These are phyloP conservation scores for Drosophila kanapiae DNA, from an alignment of 1,140 invertebrate species.

Conservation along the genomic window DNA sequence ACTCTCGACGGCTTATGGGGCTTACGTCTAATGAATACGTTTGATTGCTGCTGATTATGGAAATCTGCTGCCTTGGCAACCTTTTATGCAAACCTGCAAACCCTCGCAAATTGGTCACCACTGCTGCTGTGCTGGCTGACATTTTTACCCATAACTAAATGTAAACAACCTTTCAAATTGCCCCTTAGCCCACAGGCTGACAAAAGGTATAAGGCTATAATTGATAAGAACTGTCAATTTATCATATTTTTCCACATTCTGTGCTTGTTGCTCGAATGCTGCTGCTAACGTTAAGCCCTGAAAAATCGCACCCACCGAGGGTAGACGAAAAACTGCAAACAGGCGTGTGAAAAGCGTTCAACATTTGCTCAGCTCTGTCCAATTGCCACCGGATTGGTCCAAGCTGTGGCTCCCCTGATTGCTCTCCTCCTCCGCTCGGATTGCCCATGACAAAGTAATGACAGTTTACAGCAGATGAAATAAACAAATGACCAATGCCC, in stretches of 20 bases:
- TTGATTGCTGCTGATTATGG: slow-evolving; percentile 38
- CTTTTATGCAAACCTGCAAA: not conserved
- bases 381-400: slow-evolving; percentile 55
- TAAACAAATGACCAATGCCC: slow-evolving; percentile 73
- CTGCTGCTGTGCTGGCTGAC: slow-evolving; percentile 1
- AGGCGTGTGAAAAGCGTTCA: slow-evolving; percentile 64
- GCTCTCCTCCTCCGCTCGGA: slow-evolving; percentile 41
- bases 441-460: slow-evolving; percentile 79
- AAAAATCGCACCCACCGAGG: slow-evolving; percentile 19
- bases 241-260: slow-evolving; percentile 39
- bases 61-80: slow-evolving; percentile 35
- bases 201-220: slow-evolving; percentile 49
- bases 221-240: slow-evolving; percentile 80
- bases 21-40: slow-evolving; percentile 35
- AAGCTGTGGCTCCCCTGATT: slow-evolving; percentile 46
- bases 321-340: slow-evolving; percentile 28
- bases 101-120: slow-evolving; percentile 17
- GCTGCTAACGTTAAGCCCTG: slow-evolving; percentile 31
- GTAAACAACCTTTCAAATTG: slow-evolving; percentile 40
- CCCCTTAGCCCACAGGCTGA: slow-evolving; percentile 8
- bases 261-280: slow-evolving; percentile 1
- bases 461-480: slow-evolving; percentile 82
- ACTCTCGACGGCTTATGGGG: slow-evolving; percentile 33
- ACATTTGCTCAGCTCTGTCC: slow-evolving; percentile 43
- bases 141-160: slow-evolving; percentile 47